Percentiles rank a stretch among this genome's conserved stretches.
These are phyloP conservation scores for Chymomyza amoena DNA, from an alignment of 2,888 invertebrate species.

Conservation along the genomic window DNA sequence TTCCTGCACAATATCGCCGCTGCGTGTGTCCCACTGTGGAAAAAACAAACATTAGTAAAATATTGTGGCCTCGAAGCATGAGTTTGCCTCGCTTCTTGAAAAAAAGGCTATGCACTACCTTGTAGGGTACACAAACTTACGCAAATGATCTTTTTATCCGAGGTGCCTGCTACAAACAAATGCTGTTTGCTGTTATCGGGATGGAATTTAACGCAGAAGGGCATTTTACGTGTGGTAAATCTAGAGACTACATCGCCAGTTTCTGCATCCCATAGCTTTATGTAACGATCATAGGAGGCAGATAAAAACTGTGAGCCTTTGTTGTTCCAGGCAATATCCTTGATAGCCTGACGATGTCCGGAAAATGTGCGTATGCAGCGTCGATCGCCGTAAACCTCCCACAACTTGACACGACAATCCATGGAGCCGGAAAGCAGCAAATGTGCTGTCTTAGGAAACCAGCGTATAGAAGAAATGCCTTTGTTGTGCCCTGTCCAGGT, in stretches of 20 bases:
- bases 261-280: constrained; percentile 99
- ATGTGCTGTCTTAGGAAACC: constrained; percentile 97
- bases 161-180: constrained; percentile 98
- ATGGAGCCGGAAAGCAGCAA: constrained; percentile 96
- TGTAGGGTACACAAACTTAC: constrained; percentile 81
- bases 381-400: constrained; percentile 98
- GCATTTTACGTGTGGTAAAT: constrained; percentile 97
- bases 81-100: too few species aligned
- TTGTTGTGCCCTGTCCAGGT: constrained; percentile 99
- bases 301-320: constrained; percentile 95
- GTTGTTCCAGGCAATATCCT: constrained; percentile 97
- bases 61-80: not conserved
- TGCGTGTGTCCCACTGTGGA: constrained; percentile 92
- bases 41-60: not conserved
- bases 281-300: constrained; percentile 97
- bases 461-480: constrained; percentile 95
- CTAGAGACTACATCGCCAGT: constrained; percentile 91
- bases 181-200: constrained; percentile 98
- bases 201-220: constrained; percentile 98
- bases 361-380: constrained; percentile 96
- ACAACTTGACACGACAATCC: constrained; percentile 98
- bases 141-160: constrained; percentile 99
- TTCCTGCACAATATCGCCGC: constrained; percentile 97
- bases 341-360: constrained; percentile 97
- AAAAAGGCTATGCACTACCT: not conserved